phyloP scores from a whole-genome alignment of 2,797 vertebrate species.

The Orientallactaga sibirica region DNA sequence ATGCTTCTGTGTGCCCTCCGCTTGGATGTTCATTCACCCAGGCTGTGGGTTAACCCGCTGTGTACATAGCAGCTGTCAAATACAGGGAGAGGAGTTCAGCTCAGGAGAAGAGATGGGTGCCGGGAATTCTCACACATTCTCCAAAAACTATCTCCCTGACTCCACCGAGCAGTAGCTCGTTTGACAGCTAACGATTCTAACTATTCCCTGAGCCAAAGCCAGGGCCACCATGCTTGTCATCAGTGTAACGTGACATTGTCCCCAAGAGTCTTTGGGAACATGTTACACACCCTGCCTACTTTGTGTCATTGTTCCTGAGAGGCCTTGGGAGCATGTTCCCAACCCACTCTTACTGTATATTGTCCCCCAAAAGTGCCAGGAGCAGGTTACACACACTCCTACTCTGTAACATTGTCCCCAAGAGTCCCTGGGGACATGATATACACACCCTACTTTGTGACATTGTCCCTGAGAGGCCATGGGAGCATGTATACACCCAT shows the following conservation, averaged over 20 bases:
- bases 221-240: not conserved
- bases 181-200: not conserved
- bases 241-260: not conserved
- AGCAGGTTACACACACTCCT: too few species aligned
- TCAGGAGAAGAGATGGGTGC: not conserved
- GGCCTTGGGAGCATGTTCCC: not conserved
- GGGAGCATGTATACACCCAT: too few species aligned
- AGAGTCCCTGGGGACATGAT: not conserved
- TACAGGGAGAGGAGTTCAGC: not conserved
- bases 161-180: not conserved
- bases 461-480: too few species aligned
- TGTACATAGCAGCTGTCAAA: slow-evolving; percentile 52
- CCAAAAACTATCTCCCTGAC: not conserved
- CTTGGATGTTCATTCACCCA: slow-evolving; percentile 71
- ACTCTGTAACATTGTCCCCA: too few species aligned
- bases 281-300: too few species aligned
- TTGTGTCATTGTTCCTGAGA: not conserved
- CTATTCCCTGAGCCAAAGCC: slow-evolving; percentile 10
- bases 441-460: too few species aligned
- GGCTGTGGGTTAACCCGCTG: slow-evolving; percentile 53
- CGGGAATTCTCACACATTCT: slow-evolving; percentile 6
- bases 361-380: not conserved
- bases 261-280: not conserved
- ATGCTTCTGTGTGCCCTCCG: slow-evolving; percentile 72
- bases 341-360: too few species aligned